These are phyloP conservation scores for Vireo griseus DNA, from an alignment of 2,797 vertebrate genomes.

Conservation along the genomic window DNA sequence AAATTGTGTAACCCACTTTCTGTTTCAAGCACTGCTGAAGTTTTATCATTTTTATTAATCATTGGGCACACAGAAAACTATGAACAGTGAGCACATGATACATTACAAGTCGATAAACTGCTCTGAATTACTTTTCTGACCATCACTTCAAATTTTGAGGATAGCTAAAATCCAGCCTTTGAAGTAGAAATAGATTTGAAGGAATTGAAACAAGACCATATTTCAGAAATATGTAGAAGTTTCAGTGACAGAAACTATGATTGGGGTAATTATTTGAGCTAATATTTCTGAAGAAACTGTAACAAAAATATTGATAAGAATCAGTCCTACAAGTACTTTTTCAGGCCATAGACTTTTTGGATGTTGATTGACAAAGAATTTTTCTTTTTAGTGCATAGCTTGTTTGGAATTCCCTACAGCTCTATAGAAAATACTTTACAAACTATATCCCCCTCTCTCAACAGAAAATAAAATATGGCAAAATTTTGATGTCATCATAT, in stretches of 20 bases:
- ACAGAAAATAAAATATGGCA: not conserved
- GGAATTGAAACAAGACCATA: not conserved
- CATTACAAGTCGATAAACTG: not conserved
- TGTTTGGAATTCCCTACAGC: not conserved
- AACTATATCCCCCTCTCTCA: not conserved
- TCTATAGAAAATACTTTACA: not conserved
- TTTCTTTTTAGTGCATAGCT: not conserved
- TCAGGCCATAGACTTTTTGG: not conserved
- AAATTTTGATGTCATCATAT: not conserved
- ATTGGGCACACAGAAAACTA: not conserved
- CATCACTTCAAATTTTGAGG: not conserved
- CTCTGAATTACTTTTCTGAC: not conserved
- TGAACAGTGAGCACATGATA: not conserved
- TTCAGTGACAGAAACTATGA: not conserved
- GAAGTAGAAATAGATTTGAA: not conserved
- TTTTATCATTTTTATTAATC: not conserved
- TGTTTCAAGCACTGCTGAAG: not conserved
- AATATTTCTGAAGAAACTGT: not conserved
- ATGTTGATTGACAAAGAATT: not conserved
- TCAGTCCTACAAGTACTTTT: not conserved
- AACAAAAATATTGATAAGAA: not conserved
- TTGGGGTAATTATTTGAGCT: not conserved
- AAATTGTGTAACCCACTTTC: not conserved
- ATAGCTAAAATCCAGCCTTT: not conserved
- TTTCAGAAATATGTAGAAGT: not conserved